Conservation (phyloP, 2,797 vertebrate genomes). For the Astyanax mexicanus region DNA sequence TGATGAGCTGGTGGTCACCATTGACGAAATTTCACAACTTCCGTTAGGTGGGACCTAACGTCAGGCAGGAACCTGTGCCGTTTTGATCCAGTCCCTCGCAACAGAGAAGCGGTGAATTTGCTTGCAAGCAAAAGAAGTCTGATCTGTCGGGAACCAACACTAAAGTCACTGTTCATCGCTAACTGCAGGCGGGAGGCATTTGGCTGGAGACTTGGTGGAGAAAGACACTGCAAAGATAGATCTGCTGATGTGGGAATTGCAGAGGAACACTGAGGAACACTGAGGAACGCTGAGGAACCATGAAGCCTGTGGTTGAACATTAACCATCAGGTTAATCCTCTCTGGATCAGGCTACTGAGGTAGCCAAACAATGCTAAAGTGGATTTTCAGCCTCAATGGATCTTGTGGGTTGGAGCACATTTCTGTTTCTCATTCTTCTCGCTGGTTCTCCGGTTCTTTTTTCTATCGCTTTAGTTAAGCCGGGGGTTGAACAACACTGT, state of each 20-base stretch:
- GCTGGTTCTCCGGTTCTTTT: not conserved
- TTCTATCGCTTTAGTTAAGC: not conserved
- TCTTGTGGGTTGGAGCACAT: not conserved
- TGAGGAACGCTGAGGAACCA: no score
- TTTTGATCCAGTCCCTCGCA: conserved; percentile 29
- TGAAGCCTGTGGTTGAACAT: not conserved
- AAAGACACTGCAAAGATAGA: not conserved
- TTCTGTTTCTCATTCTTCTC: not conserved
- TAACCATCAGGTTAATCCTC: not conserved
- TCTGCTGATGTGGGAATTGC: not conserved
- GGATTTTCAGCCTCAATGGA: not conserved
- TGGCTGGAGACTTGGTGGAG: not conserved
- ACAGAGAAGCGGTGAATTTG: conserved; percentile 43
- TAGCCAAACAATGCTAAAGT: no score
- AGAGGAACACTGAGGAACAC: not conserved
- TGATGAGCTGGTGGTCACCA: conserved; percentile 82
- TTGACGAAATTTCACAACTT: conserved; percentile 76
- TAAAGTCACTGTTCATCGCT: not conserved
- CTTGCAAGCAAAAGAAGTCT: conserved; percentile 55
- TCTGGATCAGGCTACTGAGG: not conserved
- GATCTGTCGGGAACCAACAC: conserved; percentile 3
- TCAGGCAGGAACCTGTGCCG: no score
- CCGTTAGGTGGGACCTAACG: conserved; percentile 70
- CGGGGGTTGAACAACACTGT: not conserved
- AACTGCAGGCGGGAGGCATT: not conserved